Base-by-base conservation (phyloP, 1,140 invertebrate species). In the Drosophila malerkotliana region DNA sequence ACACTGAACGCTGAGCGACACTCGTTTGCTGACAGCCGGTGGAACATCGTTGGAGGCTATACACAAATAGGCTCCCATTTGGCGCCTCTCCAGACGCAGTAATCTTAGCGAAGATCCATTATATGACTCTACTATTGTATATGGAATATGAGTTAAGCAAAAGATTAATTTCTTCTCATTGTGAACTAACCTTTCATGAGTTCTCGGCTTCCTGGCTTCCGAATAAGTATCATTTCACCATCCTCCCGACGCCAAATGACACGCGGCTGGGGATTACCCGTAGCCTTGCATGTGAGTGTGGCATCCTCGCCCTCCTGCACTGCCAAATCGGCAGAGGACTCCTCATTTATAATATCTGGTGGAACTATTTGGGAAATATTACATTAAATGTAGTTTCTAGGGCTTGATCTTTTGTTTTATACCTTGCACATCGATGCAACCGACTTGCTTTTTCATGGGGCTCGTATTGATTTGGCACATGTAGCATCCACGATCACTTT, bases 401-500 rank as follows among this genome's bases (percentile, higher is more conserved):
- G 5, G 0, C 0, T 5, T 7, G 7, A 10, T 1, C 8, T 44
- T 44, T 44, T 18, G 18, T 10, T 7, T 87, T 93, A 93, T 92
- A 97, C 97, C 96, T 91, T 96, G 94, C 15, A 98, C 96, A 92
- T 98, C 96, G 48, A 98, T 94, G 92, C 97, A 98, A 39, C 96
- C 97, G 41, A 96, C 93, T 91, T 96, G 95, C 81, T 96, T 97
- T 91, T 96, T 97, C 96, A 98, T 98, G 21, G 96, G 94, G 60
- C 94, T 95, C 5, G 97, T 97, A 92, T 98, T 98, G 72, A 98
- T 95, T 92, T 97, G 96, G 87, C 96, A 97, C 96, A 97, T 97
- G 90, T 97, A 97, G 85, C 96, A 96, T 28, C 95, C 96, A 30
- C 94, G 93, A 90, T 96, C 96, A 37, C 94, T 93, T 59, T 96